Percentiles rank a stretch among this genome's conserved stretches.
phyloP scores from a whole-genome alignment of 2,113 vertebrate genomes.

The Bettongia penicillata region DNA sequence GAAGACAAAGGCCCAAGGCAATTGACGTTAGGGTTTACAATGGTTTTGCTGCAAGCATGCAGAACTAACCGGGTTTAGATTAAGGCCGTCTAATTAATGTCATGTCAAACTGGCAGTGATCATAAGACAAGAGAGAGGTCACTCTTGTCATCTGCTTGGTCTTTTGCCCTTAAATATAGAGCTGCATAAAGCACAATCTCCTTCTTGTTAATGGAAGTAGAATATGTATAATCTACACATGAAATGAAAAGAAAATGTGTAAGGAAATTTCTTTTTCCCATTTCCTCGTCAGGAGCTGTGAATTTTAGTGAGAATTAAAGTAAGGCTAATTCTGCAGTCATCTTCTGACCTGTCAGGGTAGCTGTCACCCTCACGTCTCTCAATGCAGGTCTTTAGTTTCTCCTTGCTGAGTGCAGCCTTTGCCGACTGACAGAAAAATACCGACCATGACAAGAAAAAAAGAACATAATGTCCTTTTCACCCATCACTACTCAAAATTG shows the following conservation, averaged over 20 bases:
- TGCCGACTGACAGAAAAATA: constrained; percentile 95
- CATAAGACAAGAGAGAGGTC: constrained; percentile 90
- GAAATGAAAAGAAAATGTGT: constrained; percentile 88
- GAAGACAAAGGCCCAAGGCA: constrained; percentile 90
- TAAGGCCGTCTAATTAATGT: constrained; percentile 92
- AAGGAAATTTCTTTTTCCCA: constrained; percentile 89
- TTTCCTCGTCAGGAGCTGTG: constrained; percentile 91
- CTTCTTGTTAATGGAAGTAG: constrained; percentile 90
- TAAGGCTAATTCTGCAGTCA: constrained; percentile 91
- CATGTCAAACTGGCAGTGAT: constrained; percentile 91
- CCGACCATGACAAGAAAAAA: constrained; percentile 94
- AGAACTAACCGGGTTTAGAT: constrained; percentile 91
- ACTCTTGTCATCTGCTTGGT: constrained; percentile 90
- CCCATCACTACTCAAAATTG: constrained; percentile 96
- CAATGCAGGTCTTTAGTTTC: constrained; percentile 90
- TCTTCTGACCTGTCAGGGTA: constrained; percentile 93
- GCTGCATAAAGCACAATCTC: constrained; percentile 89
- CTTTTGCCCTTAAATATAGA: constrained; percentile 91
- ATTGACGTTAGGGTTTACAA: constrained; percentile 87
- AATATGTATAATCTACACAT: constrained; percentile 90
- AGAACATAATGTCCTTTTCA: constrained; percentile 98
- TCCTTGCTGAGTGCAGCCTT: constrained; percentile 91
- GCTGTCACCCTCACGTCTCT: constrained; percentile 93
- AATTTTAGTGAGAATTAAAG: constrained; percentile 93
- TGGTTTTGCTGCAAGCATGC: constrained; percentile 88